Base-by-base conservation (phyloP, 2,113 vertebrate genomes). In the Seriola quinqueradiata region DNA sequence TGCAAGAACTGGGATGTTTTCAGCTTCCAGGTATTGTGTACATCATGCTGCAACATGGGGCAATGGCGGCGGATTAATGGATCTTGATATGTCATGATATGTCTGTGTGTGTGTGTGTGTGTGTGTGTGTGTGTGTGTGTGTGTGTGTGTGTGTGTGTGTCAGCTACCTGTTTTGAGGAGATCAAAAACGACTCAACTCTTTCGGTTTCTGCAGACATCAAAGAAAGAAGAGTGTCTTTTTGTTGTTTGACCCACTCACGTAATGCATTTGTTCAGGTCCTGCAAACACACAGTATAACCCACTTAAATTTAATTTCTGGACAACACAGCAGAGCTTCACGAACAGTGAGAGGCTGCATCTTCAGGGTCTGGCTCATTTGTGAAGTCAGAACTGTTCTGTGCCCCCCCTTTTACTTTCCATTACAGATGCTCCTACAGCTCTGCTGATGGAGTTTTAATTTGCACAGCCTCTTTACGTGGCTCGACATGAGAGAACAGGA, bases 371-470 rank as follows among this genome's bases (percentile, higher is more conserved):
- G 54, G 54, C n/a, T 74, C 50, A 28, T 82, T 86, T 84, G 77
- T 63, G 65, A 70, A 83, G 81, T 77, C 55, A 66, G 40, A 74
- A 42, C 75, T 52, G 68, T 82, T 86, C 42, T 40, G 67, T 55
- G 74, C 59, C 75, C 78, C 77, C 73, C 23, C 64, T 89, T 76
- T 76, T 82, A 77, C 60, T 89, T 89, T 90, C 79, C 81, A 87
- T 89, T 87, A 79, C 80, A 65, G 59, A 61, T 86, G 42, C 70
- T 81, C 83, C 72, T 78, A 46, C 74, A 44, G 85, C 77, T 87
- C 65, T 38, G 58, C 73, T 84, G 85, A 88, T 88, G 83, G 79
- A 60, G 16, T 81, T 93, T 92, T 90, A 84, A 93, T 92, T 87
- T 83, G 86, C 71, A 8, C 70, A 54, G 73, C 77, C 52, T 80